Base-by-base conservation (phyloP, 2,888 invertebrate genomes). In the Anoplius nigerrimus region DNA sequence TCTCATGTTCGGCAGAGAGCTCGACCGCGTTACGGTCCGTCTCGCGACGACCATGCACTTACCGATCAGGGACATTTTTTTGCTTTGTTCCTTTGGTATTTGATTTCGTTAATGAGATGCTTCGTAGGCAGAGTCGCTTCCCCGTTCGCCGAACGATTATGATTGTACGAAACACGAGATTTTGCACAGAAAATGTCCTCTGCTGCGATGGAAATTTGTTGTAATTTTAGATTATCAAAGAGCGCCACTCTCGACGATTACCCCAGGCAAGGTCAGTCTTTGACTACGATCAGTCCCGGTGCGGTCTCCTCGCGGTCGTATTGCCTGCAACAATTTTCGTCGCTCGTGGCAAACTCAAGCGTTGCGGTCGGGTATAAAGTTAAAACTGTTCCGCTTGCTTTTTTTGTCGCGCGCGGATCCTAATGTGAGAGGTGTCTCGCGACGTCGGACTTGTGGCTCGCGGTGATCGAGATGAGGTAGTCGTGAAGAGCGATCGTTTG, bases 401-500 rank as follows among this genome's bases (percentile, higher is more conserved):
- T 60, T 65, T 62, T 11, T 24, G 34, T 34, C 34, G 34, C 34
- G 24, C 6, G 60, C 58, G 22, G 56, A 34, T 8, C 54, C 62
- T 80, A 79, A 0, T 80, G 69, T 45, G 53, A 54, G n/a, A 15
- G 20, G 16, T 52, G 51, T 43, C 18, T 72, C 11, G 22, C 51
- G 34, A 89, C 89, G 89, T 94, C 92, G 90, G 93, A 93, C 90
- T 34, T 34, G 34, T 94, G 93, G 85, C 94, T 93, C 80, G 95
- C 91, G 76, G 94, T 94, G 84, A 95, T 92, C 82, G 94, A 93
- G 90, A 96, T 94, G 85, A 97, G 91, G 87, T 95, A 95, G 86
- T 96, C 95, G 92, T 97, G 96, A 71, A 96, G 92, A 84, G 94
- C 94, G 86, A 95, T 94, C 78, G 96, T 97, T 90, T 96, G 96